phyloP scores from a whole-genome alignment of 2,888 invertebrate genomes.

The Bombyx huttoni region DNA sequence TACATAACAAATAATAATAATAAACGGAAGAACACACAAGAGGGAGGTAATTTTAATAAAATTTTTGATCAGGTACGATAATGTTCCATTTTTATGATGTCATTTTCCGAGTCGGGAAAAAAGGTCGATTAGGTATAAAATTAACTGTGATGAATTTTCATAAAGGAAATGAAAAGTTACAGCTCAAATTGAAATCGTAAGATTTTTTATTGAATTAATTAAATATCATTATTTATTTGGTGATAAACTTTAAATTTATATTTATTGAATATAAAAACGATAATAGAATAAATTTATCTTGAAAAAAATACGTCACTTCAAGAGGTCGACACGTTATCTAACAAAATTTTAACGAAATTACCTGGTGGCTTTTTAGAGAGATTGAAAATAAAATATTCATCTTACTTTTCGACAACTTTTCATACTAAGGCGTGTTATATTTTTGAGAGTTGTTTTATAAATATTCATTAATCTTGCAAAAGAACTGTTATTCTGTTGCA shows the following conservation, averaged over 20 bases:
- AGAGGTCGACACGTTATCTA: not conserved
- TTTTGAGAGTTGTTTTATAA: not conserved
- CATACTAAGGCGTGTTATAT: not conserved
- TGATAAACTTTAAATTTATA: no score
- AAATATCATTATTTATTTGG: no score
- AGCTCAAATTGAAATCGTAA: not conserved
- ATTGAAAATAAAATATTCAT: not conserved
- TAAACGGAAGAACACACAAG: no score
- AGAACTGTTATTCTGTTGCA: not conserved
- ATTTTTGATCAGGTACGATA: not conserved
- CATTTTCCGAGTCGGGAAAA: not conserved
- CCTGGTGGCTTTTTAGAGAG: not conserved
- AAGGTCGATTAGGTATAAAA: not conserved
- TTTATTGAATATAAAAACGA: no score
- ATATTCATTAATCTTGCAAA: not conserved
- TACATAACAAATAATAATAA: no score
- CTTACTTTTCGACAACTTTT: not conserved
- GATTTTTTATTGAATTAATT: not conserved
- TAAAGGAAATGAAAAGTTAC: not conserved
- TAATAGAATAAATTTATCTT: no score
- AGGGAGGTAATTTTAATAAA: not conserved
- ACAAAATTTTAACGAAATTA: not conserved
- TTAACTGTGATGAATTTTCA: not conserved
- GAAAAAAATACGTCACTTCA: no score
- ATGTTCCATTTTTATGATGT: not conserved